Conservation (phyloP, 2,888 invertebrate genomes). For the Dexiosoma caninum region DNA sequence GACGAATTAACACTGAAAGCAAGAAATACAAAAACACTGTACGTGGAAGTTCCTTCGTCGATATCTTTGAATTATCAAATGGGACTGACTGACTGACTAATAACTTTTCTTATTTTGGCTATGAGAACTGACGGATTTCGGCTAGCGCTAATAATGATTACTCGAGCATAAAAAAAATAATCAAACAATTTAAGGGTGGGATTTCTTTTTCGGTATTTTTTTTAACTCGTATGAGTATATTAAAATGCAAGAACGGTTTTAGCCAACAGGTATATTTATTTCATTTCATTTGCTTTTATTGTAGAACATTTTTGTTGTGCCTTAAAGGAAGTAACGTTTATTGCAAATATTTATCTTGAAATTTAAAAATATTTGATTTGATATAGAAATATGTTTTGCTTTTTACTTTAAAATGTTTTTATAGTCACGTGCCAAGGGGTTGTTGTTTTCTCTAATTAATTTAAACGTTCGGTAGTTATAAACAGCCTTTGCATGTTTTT, state of each 20-base stretch:
- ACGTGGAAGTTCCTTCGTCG: too few species aligned
- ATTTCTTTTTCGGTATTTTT: neutral
- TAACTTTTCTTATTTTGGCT: neutral
- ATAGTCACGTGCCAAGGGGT: neutral
- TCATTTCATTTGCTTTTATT: constrained; percentile 9
- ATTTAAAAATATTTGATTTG: neutral
- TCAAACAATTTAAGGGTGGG: constrained; percentile 24
- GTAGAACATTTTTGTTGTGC: neutral
- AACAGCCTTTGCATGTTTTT: too few species aligned
- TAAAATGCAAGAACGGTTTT: constrained; percentile 1
- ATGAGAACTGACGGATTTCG: constrained; percentile 5
- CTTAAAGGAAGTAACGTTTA: constrained; percentile 5
- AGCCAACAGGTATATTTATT: constrained; percentile 47
- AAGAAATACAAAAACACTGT: neutral
- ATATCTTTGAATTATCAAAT: constrained; percentile 43
- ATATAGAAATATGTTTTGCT: neutral
- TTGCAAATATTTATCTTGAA: neutral
- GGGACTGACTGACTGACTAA: constrained; percentile 19
- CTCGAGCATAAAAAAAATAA: neutral
- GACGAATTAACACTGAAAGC: too few species aligned
- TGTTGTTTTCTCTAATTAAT: too few species aligned
- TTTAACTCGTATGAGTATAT: neutral
- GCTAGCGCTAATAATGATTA: constrained; percentile 35
- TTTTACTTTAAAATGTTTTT: neutral
- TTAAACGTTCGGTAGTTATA: too few species aligned